These are phyloP conservation scores for Axea sp. DNA, from an alignment of 2,888 invertebrate genomes.

Conservation along the genomic window DNA sequence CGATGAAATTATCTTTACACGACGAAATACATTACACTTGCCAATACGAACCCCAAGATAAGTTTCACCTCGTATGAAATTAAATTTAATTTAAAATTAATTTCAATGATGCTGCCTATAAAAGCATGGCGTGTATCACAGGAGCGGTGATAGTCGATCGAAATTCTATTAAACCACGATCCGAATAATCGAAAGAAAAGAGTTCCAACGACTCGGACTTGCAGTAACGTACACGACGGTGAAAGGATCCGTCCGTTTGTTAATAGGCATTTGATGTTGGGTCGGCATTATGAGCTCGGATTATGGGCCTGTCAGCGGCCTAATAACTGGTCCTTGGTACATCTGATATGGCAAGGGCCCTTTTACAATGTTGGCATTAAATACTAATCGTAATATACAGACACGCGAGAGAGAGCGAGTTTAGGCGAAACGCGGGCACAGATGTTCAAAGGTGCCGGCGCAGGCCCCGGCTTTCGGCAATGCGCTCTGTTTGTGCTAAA, in stretches of 20 bases:
- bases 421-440: slow-evolving; percentile 61
- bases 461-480: slow-evolving; percentile 58
- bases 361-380: slow-evolving; percentile 77
- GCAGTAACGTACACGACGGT: slow-evolving; percentile 42
- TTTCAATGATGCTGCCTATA: too few species aligned
- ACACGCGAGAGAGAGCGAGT: slow-evolving; percentile 63
- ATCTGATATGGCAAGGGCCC: slow-evolving; percentile 76
- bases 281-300: slow-evolving; percentile 70
- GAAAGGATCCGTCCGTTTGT: slow-evolving; percentile 72
- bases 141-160: too few species aligned
- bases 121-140: too few species aligned
- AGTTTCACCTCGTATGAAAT: too few species aligned
- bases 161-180: slow-evolving; percentile 13
- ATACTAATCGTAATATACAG: slow-evolving; percentile 76
- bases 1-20: too few species aligned
- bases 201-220: slow-evolving; percentile 22
- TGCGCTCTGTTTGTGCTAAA: slow-evolving; percentile 57
- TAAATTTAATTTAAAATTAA: too few species aligned
- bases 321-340: slow-evolving; percentile 77
- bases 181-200: slow-evolving; percentile 28
- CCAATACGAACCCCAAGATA: too few species aligned
- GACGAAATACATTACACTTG: too few species aligned
- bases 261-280: slow-evolving; percentile 74
- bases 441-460: slow-evolving; percentile 69
- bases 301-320: slow-evolving; percentile 78